Evolutionary conservation across 1,140 invertebrate species (phyloP).

Genomic region (Papilio dardanus): DNA sequence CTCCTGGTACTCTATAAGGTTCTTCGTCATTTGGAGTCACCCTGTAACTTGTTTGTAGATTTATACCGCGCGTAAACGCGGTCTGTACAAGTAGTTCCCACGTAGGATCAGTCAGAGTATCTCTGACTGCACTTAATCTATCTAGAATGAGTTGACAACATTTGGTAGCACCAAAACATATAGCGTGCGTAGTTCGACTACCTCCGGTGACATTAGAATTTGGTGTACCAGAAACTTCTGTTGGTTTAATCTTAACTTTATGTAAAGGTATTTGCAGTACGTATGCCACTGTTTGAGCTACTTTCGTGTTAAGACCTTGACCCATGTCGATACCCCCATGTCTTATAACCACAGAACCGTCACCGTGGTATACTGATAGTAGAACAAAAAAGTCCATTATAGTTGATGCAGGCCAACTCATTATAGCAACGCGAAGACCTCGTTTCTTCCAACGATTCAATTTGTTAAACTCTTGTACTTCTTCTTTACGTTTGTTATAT

Average conservation of each 20-base stretch:
- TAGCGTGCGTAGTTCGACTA: constrained; percentile 67
- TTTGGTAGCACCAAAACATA: constrained; percentile 81
- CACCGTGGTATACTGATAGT: constrained; percentile 88
- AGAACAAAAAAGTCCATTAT: constrained; percentile 80
- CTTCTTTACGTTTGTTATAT: constrained; percentile 83
- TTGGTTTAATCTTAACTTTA: constrained; percentile 85
- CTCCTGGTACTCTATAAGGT: constrained; percentile 39
- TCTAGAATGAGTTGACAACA: constrained; percentile 84
- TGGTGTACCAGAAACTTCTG: constrained; percentile 79
- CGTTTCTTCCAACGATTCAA: constrained; percentile 90
- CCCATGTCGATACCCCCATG: constrained; percentile 93
- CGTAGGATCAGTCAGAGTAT: constrained; percentile 78
- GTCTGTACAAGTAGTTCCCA: constrained; percentile 84
- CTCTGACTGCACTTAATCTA: constrained; percentile 84
- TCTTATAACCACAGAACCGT: constrained; percentile 89
- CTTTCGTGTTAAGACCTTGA: constrained; percentile 91
- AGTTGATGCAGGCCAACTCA: constrained; percentile 43
- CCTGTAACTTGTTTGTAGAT: constrained; percentile 79
- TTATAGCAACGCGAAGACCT: constrained; percentile 81
- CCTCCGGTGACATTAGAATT: constrained; percentile 85
- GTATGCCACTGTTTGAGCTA: constrained; percentile 88
- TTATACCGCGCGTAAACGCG: constrained; percentile 82
- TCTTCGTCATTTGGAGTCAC: constrained; percentile 40
- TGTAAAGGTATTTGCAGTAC: constrained; percentile 86
- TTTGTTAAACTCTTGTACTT: constrained; percentile 85